Conservation (phyloP, 2,113 vertebrate genomes). For the Mystacornis crossleyi region DNA sequence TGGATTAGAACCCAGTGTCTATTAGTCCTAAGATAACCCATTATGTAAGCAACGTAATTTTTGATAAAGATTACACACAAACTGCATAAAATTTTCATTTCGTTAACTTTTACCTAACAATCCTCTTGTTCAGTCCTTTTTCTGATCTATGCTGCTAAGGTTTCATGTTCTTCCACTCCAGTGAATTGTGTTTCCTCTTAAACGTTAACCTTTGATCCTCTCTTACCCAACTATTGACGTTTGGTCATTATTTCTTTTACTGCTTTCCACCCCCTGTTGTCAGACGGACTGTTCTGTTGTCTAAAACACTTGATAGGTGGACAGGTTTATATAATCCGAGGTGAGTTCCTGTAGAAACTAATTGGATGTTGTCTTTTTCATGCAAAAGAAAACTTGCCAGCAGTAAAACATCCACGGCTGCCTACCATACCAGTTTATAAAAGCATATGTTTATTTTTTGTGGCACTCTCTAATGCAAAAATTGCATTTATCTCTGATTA, state of each 20-base stretch:
- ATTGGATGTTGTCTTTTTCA: slow-evolving; percentile 88
- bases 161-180: slow-evolving; percentile 72
- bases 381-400: slow-evolving; percentile 84
- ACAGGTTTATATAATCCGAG: slow-evolving; percentile 99
- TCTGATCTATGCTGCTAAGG: slow-evolving; percentile 67
- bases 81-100: slow-evolving; percentile 69
- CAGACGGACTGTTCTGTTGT: slow-evolving; percentile 99
- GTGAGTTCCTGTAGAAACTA: slow-evolving; percentile 89
- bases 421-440: slow-evolving; percentile 73
- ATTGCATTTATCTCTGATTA: slow-evolving; percentile 78
- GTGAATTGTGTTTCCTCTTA: slow-evolving; percentile 80
- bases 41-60: slow-evolving; percentile 63
- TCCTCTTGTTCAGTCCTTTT: slow-evolving; percentile 74
- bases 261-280: slow-evolving; percentile 96
- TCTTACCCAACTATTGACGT: slow-evolving; percentile 88
- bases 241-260: slow-evolving; percentile 93
- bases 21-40: slow-evolving; percentile 23
- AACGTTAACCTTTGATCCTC: slow-evolving; percentile 86
- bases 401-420: slow-evolving; percentile 79
- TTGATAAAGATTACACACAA: slow-evolving; percentile 67
- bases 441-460: slow-evolving; percentile 68
- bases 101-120: slow-evolving; percentile 64
- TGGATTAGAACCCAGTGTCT: slow-evolving; percentile 56
- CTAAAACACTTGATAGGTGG: slow-evolving; percentile 99
- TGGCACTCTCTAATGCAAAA: slow-evolving; percentile 63